Percentiles rank a stretch among this genome's conserved stretches.
Conservation (phyloP, 2,113 vertebrate species). For the Ictidomys tridecemlineatus region DNA sequence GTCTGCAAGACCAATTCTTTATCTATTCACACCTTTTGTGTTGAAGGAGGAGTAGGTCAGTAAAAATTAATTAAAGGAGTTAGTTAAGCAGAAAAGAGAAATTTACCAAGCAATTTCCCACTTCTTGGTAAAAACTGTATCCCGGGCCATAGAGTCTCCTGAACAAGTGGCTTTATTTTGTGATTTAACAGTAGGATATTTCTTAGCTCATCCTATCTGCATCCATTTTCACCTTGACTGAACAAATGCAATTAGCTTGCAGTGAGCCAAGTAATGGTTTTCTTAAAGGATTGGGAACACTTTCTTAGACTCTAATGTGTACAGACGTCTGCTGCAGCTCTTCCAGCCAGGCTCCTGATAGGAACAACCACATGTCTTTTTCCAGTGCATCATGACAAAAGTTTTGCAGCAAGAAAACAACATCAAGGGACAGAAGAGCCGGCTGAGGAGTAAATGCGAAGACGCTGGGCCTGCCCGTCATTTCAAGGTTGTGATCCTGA, state of each 20-base stretch:
- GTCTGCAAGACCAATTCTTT: slow-evolving; percentile 6
- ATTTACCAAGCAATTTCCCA: slow-evolving; percentile 78
- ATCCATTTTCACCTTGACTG: slow-evolving; percentile 88
- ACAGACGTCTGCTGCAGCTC: slow-evolving; percentile 63
- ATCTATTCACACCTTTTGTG: background rate
- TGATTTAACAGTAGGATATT: slow-evolving; percentile 85
- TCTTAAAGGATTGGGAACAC: slow-evolving; percentile 82
- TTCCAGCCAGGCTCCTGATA: background rate
- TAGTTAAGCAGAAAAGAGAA: slow-evolving; percentile 84
- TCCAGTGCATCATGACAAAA: background rate
- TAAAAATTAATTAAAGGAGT: slow-evolving; percentile 85
- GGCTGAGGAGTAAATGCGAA: background rate
- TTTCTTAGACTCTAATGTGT: slow-evolving; percentile 80
- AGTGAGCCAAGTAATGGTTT: slow-evolving; percentile 89
- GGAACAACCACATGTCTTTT: background rate
- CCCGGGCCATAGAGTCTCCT: slow-evolving; percentile 71
- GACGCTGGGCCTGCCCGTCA: background rate
- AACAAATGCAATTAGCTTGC: slow-evolving; percentile 90
- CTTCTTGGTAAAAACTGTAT: slow-evolving; percentile 74
- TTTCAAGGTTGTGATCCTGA: background rate
- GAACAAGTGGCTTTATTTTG: slow-evolving; percentile 84
- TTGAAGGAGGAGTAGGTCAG: background rate
- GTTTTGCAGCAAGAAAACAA: background rate
- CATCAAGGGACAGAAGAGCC: background rate
- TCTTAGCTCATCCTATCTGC: slow-evolving; percentile 86